A percentile compares a stretch with the other conserved stretches of the same genome.
phyloP scores from a whole-genome alignment of 2,797 vertebrate species.

The Poeciliopsis turneri region DNA sequence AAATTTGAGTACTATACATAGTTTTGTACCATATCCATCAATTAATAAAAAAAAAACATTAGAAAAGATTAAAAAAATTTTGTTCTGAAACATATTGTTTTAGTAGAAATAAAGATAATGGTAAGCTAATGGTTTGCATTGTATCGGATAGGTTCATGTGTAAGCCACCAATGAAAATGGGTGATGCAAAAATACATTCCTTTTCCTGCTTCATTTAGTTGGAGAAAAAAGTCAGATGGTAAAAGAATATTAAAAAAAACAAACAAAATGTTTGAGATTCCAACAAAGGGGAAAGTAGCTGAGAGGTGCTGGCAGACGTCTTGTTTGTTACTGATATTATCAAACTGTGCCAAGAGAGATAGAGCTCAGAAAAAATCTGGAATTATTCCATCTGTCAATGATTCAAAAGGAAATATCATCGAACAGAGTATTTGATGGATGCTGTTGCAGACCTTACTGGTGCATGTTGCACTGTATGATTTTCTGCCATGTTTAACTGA shows the following conservation, averaged over 20 bases:
- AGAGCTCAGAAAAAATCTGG: background rate
- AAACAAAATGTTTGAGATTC: slow-evolving; percentile 8
- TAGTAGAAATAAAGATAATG: background rate
- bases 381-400: background rate
- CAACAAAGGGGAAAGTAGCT: slow-evolving; percentile 5
- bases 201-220: background rate
- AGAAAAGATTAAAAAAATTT: too few species aligned
- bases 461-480: background rate
- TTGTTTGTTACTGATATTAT: slow-evolving; percentile 11
- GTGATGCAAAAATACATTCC: background rate
- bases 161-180: background rate
- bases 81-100: background rate
- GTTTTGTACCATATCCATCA: too few species aligned
- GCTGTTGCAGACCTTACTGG: background rate
- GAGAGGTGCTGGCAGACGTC: background rate
- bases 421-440: background rate
- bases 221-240: background rate
- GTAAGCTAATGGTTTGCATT: background rate
- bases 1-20: too few species aligned
- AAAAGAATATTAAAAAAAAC: background rate
- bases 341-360: background rate
- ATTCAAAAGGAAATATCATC: slow-evolving; percentile 1
- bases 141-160: background rate
- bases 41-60: too few species aligned
- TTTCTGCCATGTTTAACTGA: background rate